Evolutionary conservation across 2,113 vertebrate species (phyloP), one percentile per base, ranked within the genome.

Genomic region (Cyprichromis sp.): DNA sequence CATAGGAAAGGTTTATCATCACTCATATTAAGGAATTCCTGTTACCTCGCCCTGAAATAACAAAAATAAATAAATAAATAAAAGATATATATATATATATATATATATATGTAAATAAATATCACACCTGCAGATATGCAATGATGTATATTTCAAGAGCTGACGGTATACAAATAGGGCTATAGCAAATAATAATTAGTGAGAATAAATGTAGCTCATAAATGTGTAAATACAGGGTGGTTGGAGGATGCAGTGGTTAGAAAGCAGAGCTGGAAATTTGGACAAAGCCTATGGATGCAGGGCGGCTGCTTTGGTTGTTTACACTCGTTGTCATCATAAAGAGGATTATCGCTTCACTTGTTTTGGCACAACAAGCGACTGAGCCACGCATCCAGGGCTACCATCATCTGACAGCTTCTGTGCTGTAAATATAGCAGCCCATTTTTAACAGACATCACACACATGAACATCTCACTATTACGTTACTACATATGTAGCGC

Each of bases 1-100:
- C 98, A 99, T 97, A 98, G 97, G 96, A 99, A 99, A 84, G 98
- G 98, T 97, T 98, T 99, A 93, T 99, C 98, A 99, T 99, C 98
- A 98, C 98, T 99, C 99, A 99, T 99, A 98, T 98, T 99, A 98
- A 97, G 97, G 95, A 96, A 96, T 97, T 99, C 97, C 96, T 97
- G 97, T 97, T 96, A 91, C 92, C 96, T 96, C 96, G 95, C 95
- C 97, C 98, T 98, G 84, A 12, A 92, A 96, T 92, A 59, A 57
- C 61, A 55, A 10, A 3, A 12, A 29, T 29, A 29, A 57, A 59
- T 4, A 47, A 7, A 45, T 7, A 16, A 5, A 50, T 9, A 5
- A 2, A 36, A 24, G 3, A 24, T 24, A 24, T 24, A 24, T 24
- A 24, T 3, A 24, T 7, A 45, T 7, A 45, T 45, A 16, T 7